phyloP scores from a whole-genome alignment of 2,888 invertebrate genomes.

The Lycophotia porphyrea region DNA sequence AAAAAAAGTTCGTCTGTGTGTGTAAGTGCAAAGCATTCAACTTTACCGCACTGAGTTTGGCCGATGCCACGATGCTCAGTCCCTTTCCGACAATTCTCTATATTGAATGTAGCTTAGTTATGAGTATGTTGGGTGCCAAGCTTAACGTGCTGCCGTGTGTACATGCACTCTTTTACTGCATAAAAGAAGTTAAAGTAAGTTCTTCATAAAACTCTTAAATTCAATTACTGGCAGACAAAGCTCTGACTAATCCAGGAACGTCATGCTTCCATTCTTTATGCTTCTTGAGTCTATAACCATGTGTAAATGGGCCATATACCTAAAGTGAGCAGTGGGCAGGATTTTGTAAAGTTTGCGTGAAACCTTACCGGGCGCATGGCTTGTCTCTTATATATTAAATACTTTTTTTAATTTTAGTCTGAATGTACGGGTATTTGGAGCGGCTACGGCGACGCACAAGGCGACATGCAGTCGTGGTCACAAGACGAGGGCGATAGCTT shows the following conservation, averaged over 20 bases:
- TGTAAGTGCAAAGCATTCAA: no score
- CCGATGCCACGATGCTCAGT: no score
- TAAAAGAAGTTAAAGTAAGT: not conserved
- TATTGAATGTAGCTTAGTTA: no score
- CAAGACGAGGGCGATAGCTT: slow-evolving; percentile 75
- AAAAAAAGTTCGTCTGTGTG: no score
- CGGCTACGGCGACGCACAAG: slow-evolving; percentile 71
- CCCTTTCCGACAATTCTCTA: no score
- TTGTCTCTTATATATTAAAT: not conserved
- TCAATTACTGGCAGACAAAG: not conserved
- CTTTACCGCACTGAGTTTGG: no score
- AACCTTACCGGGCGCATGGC: not conserved
- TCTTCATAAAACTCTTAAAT: not conserved
- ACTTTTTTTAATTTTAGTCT: slow-evolving; percentile 52
- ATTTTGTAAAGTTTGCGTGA: not conserved
- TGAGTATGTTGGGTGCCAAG: no score
- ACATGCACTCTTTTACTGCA: not conserved
- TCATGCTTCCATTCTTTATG: not conserved
- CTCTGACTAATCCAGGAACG: not conserved
- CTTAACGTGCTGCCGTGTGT: no score
- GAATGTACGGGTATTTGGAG: slow-evolving; percentile 71
- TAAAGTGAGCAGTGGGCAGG: not conserved
- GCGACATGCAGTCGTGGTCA: slow-evolving; percentile 70
- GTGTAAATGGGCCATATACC: not conserved
- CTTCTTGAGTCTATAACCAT: not conserved